Base-by-base conservation (phyloP, 2,113 vertebrate genomes). In the Tragelaphus buxtoni region DNA sequence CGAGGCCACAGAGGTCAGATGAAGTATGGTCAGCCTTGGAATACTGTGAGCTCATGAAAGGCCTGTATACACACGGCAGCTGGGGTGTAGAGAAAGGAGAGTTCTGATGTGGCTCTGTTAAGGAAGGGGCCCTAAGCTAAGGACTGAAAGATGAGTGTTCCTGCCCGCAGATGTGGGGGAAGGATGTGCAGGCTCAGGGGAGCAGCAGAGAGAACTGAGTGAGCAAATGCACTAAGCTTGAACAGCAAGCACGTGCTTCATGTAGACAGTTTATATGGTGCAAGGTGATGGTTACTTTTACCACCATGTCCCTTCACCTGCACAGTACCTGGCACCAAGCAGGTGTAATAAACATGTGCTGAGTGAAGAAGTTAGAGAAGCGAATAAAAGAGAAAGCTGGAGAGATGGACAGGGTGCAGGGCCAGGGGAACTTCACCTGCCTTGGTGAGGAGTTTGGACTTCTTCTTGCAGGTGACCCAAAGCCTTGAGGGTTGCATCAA, bases 21-120 rank as follows among this genome's bases (percentile, higher is more conserved):
- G 16, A 17, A 39, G 49, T 1, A 10, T 4, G 4, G 22, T 28
- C 4, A 4, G 30, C 11, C 5, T n/a, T 18, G 17, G 42, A 32
- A 39, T 32, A 24, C 61, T 17, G 35, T 5, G 11, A 35, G 30
- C 8, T 20, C n/a, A 45, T 3, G 3, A 76, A 88, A 58, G 42
- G 0, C 42, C n/a, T 10, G 0, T 18, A 5, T 18, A 3, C 26
- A 74, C 24, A 16, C 2, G 2, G 28, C 2, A 17, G n/a, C 60
- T n/a, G 22, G 69, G 35, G 8, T 0, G 6, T 12, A 51, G 16
- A 35, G 80, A 12, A 85, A 72, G 51, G 76, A 80, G 47, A 79
- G 26, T 26, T n/a, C 35, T 14, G 10, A 39, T 24, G 35, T 16
- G 63, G 5, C 10, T 88, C 42, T 32, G 18, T 10, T 35, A 80